A percentile compares a stretch with the other conserved stretches of the same genome.
These are phyloP conservation scores for Euspilapteryx auroguttella DNA, from an alignment of 2,888 invertebrate genomes.

Conservation along the genomic window DNA sequence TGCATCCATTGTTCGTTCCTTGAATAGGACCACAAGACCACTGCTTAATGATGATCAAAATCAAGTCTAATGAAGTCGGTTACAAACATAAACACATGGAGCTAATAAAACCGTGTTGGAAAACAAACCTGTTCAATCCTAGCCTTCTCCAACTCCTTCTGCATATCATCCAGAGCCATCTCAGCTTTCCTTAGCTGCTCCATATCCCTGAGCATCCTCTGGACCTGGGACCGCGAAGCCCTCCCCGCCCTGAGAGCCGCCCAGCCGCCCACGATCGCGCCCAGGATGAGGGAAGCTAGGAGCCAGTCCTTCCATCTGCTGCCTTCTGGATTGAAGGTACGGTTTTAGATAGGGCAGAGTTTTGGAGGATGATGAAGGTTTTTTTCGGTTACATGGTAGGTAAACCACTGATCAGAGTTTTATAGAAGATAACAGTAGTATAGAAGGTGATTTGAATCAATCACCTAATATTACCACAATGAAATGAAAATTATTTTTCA, in stretches of 20 bases:
- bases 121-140: constrained; percentile 68
- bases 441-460: no score
- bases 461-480: no score
- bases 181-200: constrained; percentile 90
- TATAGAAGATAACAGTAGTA: background rate
- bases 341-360: constrained; percentile 5
- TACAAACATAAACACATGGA: no score
- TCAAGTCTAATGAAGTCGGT: no score
- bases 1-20: no score
- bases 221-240: constrained; percentile 81
- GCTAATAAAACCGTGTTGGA: no score
- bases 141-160: constrained; percentile 82
- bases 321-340: constrained; percentile 55
- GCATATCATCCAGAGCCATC: constrained; percentile 81
- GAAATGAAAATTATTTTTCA: no score
- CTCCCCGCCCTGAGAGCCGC: constrained; percentile 90
- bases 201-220: constrained; percentile 93
- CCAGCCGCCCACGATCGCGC: constrained; percentile 88
- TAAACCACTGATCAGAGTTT: background rate
- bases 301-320: constrained; percentile 89
- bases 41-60: no score
- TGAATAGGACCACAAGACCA: no score
- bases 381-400: background rate
- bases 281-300: constrained; percentile 78
- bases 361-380: background rate